Base-by-base conservation (phyloP, 2,113 vertebrate genomes). In the Dromiciops gliroides region DNA sequence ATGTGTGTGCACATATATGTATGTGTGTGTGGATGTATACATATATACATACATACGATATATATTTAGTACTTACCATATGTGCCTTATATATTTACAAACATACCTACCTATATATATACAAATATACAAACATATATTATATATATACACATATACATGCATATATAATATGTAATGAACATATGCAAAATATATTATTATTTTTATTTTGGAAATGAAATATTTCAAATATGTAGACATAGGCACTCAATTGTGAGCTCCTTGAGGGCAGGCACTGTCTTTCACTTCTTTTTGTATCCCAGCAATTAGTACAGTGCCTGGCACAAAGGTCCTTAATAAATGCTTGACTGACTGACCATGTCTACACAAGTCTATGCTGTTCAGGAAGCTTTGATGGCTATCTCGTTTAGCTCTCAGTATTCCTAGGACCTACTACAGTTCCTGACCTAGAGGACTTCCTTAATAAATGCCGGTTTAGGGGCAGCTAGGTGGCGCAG, bases 141-240 rank as follows among this genome's bases (percentile, higher is more conserved):
- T 7, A 3, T 0, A 0, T 0, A 9, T 93, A 6, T 75, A 44
- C 25, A 26, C 8, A 48, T 14, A 31, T 8, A 14, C 23, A 9
- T 0, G 37, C 26, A 9, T 56, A 10, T 28, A 28, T 53, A 3
- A 53, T 53, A 67, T 67, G 37, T 67, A 37, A 52, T 23, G 22
- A 52, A 52, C 8, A 53, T 19, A 51, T 51, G 0, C n/a, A n/a
- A 51, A 8, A 53, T 25, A 26, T 25, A 25, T 53, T 25, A 25
- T 11, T 44, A 44, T 83, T 23, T 83, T 83, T 23, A 83, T 83
- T 83, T 83, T 83, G 67, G 67, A 83, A 83, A 44, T 83, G 67
- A 83, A 44, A 83, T 22, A 2, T 83, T 83, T 83, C 19, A 44
- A 83, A 83, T 44, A 83, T n/a, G 37, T 16, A 67, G 60, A n/a